Percentiles rank a stretch among this genome's conserved stretches.
phyloP scores from a whole-genome alignment of 2,113 vertebrate species.

The Ophthalmolycus amberensis region DNA sequence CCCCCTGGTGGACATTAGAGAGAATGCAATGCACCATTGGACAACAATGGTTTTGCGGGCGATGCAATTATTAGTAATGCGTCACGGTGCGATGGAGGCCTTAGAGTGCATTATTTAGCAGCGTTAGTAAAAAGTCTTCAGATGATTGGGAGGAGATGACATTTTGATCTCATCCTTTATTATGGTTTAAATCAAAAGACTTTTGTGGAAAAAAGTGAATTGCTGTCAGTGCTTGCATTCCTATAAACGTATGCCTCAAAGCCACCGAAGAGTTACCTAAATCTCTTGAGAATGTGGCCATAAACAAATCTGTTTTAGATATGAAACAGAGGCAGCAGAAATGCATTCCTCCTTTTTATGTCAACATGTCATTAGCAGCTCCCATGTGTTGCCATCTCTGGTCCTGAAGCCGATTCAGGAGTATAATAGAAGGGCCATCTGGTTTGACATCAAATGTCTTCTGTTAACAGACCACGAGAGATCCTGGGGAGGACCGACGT shows the following conservation, averaged over 20 bases:
- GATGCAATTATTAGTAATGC: too few species aligned
- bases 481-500: conserved; percentile 49
- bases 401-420: conserved; percentile 53
- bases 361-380: conserved; percentile 66
- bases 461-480: conserved; percentile 54
- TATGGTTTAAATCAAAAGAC: not conserved
- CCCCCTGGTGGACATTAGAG: too few species aligned
- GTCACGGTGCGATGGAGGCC: too few species aligned
- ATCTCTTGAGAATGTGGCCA: conserved; percentile 24
- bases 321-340: conserved; percentile 42
- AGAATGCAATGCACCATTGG: not conserved
- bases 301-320: conserved; percentile 69
- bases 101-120: not conserved
- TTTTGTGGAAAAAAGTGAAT: not conserved
- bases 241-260: not conserved
- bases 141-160: not conserved
- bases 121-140: not conserved
- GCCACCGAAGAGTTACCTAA: conserved; percentile 28
- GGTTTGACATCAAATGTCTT: conserved; percentile 63
- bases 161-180: not conserved
- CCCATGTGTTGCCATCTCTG: conserved; percentile 55
- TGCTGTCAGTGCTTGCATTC: conserved; percentile 18
- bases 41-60: not conserved
- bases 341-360: conserved; percentile 51
- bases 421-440: conserved; percentile 64